Evolutionary conservation across 1,140 invertebrate genomes (phyloP), one percentile per base, ranked within the genome.

Genomic region (Dysdera silvatica): DNA sequence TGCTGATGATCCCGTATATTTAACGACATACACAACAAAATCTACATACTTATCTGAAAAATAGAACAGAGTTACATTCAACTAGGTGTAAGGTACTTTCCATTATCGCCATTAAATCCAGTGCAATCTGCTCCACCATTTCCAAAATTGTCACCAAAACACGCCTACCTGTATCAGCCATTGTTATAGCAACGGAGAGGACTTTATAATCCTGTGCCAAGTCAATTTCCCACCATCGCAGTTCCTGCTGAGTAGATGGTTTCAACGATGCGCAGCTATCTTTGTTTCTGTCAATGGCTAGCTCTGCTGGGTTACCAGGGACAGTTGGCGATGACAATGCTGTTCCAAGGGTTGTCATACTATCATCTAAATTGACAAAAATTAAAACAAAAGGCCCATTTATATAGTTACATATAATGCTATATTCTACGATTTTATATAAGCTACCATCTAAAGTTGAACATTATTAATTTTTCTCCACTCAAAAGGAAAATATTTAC

Each of bases 1-100:
- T 31, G 52, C 48, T 47, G 35, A 51, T 14, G 29, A 40, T 28
- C 32, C 51, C 7, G 31, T 18, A 23, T 16, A 55, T 61, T 48
- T 47, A 29, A 55, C 61, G 3, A 60, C 52, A 61, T 51, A 61
- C 10, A 66, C 49, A 7, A 43, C 35, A 31, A 66, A 66, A 32
- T 66, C 54, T 20, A 66, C 41, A 24, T 55, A 53, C 32, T 63
- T 63, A 31, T 63, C 61, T 63, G 43, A 52, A 63, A 63, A 55
- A 49, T 47, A 26, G 6, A 51, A 33, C 32, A 23, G 26, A 26
- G 2, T 49, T 28, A 49, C 23, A 14, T 18, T 28, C n/a, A 26
- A 5, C 14, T 29, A 29, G 26, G 4, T 3, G 2, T 24, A 29
- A n/a, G n/a, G n/a, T n/a, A n/a, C n/a, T n/a, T n/a, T n/a, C n/a